Conservation (phyloP, 2,797 vertebrate species). For the Pagetopsis macropterus region DNA sequence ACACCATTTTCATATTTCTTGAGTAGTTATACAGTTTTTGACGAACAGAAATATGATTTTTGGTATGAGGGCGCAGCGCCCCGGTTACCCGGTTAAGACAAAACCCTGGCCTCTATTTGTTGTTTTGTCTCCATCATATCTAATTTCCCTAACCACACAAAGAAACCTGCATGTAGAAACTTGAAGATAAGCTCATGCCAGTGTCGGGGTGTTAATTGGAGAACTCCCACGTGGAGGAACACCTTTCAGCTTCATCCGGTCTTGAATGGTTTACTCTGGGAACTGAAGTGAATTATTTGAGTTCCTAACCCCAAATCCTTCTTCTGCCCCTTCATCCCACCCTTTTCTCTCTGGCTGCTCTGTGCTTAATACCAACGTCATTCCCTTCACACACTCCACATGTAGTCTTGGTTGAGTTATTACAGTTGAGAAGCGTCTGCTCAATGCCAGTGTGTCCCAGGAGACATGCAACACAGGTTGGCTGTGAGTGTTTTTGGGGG, state of each 20-base stretch:
- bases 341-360: background rate
- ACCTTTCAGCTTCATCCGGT: conserved; percentile 39
- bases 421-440: conserved; percentile 64
- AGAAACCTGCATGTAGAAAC: conserved; percentile 43
- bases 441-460: conserved; percentile 52
- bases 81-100: too few relatives aligned
- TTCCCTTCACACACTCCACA: conserved; percentile 11
- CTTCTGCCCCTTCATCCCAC: conserved; percentile 1
- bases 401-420: conserved; percentile 53
- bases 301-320: background rate
- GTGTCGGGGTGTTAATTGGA: conserved; percentile 69
- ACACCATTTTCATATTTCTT: too few relatives aligned
- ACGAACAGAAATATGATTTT: too few relatives aligned
- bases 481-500: conserved; percentile 33
- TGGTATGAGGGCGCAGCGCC: too few relatives aligned
- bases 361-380: conserved; percentile 5
- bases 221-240: conserved; percentile 49
- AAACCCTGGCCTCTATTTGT: background rate
- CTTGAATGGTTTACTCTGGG: conserved; percentile 8
- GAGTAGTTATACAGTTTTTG: too few relatives aligned
- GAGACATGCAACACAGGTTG: conserved; percentile 52
- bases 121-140: conserved; percentile 5
- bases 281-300: background rate
- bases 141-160: conserved; percentile 3
- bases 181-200: conserved; percentile 36